phyloP scores from a whole-genome alignment of 2,888 invertebrate genomes.

The Drosophila rubida region DNA sequence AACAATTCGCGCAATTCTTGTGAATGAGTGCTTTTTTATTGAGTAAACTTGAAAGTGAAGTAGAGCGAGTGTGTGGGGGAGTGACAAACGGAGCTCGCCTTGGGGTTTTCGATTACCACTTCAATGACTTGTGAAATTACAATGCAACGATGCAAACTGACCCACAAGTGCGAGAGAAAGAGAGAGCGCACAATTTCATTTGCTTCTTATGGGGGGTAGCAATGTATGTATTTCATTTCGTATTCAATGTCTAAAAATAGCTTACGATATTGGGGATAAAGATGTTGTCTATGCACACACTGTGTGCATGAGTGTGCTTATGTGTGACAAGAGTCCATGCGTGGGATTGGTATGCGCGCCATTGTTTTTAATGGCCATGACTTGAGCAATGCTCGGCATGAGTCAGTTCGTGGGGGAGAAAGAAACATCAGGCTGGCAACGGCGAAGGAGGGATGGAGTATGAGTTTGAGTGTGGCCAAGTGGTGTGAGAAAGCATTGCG shows the following conservation, averaged over 20 bases:
- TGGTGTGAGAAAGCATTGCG: slow-evolving; percentile 25
- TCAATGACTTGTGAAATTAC: slow-evolving; percentile 59
- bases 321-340: slow-evolving; percentile 44
- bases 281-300: slow-evolving; percentile 11
- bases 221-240: slow-evolving; percentile 1
- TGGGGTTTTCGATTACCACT: slow-evolving; percentile 32
- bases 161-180: slow-evolving; percentile 26
- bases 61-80: neutral
- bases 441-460: neutral
- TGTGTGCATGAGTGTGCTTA: neutral
- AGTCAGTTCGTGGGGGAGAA: slow-evolving; percentile 60
- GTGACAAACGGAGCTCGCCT: slow-evolving; percentile 7
- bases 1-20: slow-evolving; percentile 20
- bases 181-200: neutral
- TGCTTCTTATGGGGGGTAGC: slow-evolving; percentile 11
- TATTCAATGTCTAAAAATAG: slow-evolving; percentile 58
- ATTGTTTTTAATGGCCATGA: slow-evolving; percentile 51
- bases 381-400: slow-evolving; percentile 43
- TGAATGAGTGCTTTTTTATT: slow-evolving; percentile 40
- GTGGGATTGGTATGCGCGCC: slow-evolving; percentile 69
- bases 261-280: slow-evolving; percentile 22
- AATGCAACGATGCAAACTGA: slow-evolving; percentile 26
- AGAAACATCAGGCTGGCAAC: neutral
- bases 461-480: slow-evolving; percentile 15
- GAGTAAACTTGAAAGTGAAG: slow-evolving; percentile 48